These are phyloP conservation scores for Petrocephalus zakoni DNA, from an alignment of 2,113 vertebrate genomes.

Conservation along the genomic window DNA sequence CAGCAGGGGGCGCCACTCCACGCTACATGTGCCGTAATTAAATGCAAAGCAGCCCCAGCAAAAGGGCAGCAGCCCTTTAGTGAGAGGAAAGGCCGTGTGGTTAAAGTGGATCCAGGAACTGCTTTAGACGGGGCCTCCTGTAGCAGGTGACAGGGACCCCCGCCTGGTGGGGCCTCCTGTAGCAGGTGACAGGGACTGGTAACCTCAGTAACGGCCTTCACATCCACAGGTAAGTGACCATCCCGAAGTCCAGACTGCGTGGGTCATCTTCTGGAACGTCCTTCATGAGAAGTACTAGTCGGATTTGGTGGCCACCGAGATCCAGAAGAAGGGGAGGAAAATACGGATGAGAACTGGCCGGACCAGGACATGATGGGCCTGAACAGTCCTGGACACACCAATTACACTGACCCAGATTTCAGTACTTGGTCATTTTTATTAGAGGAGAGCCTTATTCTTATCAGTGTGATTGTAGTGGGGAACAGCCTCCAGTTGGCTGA, in stretches of 20 bases:
- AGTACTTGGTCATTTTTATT: not conserved
- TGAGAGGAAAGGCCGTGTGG: too few species aligned
- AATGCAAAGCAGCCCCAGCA: too few species aligned
- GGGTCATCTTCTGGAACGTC: conserved; percentile 79
- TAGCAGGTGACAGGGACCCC: too few species aligned
- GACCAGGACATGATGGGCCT: not conserved
- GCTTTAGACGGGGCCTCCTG: too few species aligned
- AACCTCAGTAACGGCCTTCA: conserved; percentile 11
- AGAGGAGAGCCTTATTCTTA: too few species aligned
- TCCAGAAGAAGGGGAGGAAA: conserved; percentile 79
- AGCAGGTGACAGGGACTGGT: too few species aligned
- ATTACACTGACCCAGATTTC: not conserved
- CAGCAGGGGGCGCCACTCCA: too few species aligned
- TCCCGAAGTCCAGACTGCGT: conserved; percentile 63
- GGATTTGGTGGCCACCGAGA: conserved; percentile 70
- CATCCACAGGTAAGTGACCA: conserved; percentile 20
- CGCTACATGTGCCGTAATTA: too few species aligned
- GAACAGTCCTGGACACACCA: not conserved
- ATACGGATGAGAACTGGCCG: conserved; percentile 64
- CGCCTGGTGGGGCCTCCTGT: too few species aligned
- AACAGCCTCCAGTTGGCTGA: not conserved
- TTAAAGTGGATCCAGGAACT: too few species aligned
- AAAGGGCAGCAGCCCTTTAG: too few species aligned
- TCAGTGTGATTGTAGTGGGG: not conserved
- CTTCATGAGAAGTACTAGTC: conserved; percentile 74